phyloP scores from a whole-genome alignment of 2,113 vertebrate species.

The Zapus hudsonius region DNA sequence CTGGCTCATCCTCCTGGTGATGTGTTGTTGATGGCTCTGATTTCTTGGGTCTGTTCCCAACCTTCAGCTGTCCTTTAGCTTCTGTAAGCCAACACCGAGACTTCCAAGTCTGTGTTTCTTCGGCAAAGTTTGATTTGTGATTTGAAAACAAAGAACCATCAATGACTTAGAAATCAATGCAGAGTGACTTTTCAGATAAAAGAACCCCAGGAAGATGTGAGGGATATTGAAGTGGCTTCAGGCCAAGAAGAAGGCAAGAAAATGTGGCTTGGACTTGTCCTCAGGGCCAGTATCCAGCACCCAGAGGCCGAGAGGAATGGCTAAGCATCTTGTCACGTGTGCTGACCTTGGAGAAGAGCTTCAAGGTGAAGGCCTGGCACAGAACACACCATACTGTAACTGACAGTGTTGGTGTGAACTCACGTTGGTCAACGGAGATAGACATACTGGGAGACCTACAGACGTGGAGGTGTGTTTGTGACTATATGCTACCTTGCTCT shows the following conservation, averaged over 20 bases:
- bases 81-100: not conserved
- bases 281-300: not conserved
- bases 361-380: not conserved
- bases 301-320: not conserved
- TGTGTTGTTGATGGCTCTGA: not conserved
- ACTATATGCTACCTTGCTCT: not conserved
- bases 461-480: accelerated
- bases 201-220: not conserved
- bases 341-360: not conserved
- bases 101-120: not conserved
- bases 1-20: accelerated
- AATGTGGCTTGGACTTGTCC: too few species aligned
- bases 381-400: not conserved
- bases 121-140: not conserved
- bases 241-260: not conserved
- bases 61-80: not conserved
- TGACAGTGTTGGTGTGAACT: not conserved
- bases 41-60: not conserved
- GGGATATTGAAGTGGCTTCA: not conserved
- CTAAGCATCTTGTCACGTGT: not conserved
- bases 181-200: not conserved
- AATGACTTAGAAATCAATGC: not conserved
- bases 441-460: accelerated
- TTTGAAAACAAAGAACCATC: not conserved
- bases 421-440: not conserved